Evolutionary conservation across 1,140 invertebrate genomes (phyloP).

Genomic region (Globodera rostochiensis): DNA sequence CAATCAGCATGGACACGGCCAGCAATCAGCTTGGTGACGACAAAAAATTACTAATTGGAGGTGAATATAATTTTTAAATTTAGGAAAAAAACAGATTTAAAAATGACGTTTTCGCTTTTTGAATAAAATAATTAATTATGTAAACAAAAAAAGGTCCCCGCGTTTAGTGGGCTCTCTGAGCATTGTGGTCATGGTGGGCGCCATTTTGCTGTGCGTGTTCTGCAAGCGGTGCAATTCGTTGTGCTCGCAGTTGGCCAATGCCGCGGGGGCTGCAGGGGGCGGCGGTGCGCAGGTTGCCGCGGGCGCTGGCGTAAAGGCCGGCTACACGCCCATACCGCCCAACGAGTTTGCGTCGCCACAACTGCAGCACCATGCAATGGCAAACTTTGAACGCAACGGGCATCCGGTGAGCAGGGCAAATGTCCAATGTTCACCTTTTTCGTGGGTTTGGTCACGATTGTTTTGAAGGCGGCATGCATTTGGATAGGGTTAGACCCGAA

Average conservation of each 20-base stretch:
- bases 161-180: constrained; percentile 20
- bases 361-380: constrained; percentile 21
- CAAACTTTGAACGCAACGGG: constrained; percentile 10
- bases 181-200: constrained; percentile 22
- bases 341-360: constrained; percentile 19
- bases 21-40: background rate
- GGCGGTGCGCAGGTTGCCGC: background rate
- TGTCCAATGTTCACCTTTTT: background rate
- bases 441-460: background rate
- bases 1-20: background rate
- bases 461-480: too few species aligned
- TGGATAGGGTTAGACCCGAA: too few species aligned
- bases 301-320: constrained; percentile 5
- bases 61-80: background rate
- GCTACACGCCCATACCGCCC: constrained; percentile 27
- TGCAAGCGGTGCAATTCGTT: constrained; percentile 18
- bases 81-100: too few species aligned
- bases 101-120: too few species aligned
- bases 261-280: background rate
- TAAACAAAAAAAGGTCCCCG: too few species aligned
- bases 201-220: constrained; percentile 24
- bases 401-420: background rate
- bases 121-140: too few species aligned
- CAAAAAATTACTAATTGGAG: constrained; percentile 23
- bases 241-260: constrained; percentile 17